These are phyloP conservation scores for Sitta carolinensis DNA, from an alignment of 2,797 vertebrate genomes.

Conservation along the genomic window DNA sequence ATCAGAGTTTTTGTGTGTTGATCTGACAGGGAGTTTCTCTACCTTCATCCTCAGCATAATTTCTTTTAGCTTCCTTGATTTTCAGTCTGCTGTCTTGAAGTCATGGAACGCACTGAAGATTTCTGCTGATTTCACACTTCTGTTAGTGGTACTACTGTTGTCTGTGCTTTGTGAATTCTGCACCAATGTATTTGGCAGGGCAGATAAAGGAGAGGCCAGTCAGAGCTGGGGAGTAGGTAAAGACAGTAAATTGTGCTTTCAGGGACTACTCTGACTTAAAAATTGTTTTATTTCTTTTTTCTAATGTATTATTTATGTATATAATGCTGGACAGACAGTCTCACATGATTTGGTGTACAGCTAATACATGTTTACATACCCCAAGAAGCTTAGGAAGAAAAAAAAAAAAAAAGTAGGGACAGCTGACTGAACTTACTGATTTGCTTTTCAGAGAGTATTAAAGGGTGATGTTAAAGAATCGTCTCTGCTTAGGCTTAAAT, in stretches of 20 bases:
- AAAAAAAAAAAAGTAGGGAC: background rate
- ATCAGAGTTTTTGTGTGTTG: background rate
- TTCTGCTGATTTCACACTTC: background rate
- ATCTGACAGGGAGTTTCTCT: background rate
- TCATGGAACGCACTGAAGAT: background rate
- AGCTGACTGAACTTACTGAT: background rate
- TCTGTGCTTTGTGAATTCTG: background rate
- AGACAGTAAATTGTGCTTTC: background rate
- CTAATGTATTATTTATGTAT: background rate
- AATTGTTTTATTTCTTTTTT: background rate
- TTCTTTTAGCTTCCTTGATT: background rate
- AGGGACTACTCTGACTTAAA: background rate
- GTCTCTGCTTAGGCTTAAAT: background rate
- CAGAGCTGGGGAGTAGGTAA: background rate
- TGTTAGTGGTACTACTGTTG: background rate
- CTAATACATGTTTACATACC: background rate
- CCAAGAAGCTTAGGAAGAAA: background rate
- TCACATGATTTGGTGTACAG: background rate
- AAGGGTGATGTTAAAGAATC: background rate
- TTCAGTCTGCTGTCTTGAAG: background rate
- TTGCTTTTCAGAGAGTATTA: background rate
- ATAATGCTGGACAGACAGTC: background rate
- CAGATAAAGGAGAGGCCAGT: background rate
- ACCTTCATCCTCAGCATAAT: background rate
- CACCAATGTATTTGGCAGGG: background rate